These are phyloP conservation scores for Agriotes lineatus DNA, from an alignment of 2,888 invertebrate genomes.

Conservation along the genomic window DNA sequence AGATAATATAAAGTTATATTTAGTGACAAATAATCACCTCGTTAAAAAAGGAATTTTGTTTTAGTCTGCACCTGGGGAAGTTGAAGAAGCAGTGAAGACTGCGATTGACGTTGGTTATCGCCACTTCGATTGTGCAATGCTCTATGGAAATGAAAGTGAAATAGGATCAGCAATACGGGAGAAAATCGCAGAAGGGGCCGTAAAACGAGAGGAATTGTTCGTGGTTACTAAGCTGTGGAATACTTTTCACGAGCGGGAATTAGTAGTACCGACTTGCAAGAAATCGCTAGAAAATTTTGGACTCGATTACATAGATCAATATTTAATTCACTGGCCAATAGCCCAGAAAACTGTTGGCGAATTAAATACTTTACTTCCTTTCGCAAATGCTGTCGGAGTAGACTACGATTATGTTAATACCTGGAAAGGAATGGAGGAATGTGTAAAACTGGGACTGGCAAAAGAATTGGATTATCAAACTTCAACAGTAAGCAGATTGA, in stretches of 20 bases:
- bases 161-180: constrained; percentile 77
- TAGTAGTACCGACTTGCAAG: constrained; percentile 60
- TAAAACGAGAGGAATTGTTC: constrained; percentile 79
- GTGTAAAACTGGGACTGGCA: constrained; percentile 72
- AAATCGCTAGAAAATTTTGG: constrained; percentile 68
- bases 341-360: constrained; percentile 53
- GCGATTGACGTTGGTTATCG: constrained; percentile 85
- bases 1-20: too few species aligned
- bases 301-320: constrained; percentile 70
- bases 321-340: constrained; percentile 70
- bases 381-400: constrained; percentile 51
- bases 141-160: constrained; percentile 83
- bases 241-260: constrained; percentile 83
- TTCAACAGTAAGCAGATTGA: constrained; percentile 80
- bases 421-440: constrained; percentile 78
- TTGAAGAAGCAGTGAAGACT: constrained; percentile 76
- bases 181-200: constrained; percentile 75
- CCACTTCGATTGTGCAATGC: constrained; percentile 81
- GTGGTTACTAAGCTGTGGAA: constrained; percentile 90
- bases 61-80: constrained; percentile 77
- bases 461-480: constrained; percentile 82
- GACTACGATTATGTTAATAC: constrained; percentile 78
- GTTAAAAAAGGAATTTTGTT: too few species aligned
- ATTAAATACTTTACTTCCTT: constrained; percentile 56
- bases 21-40: too few species aligned